phyloP scores from a whole-genome alignment of 2,888 invertebrate genomes.

The Xylophagus ater region DNA sequence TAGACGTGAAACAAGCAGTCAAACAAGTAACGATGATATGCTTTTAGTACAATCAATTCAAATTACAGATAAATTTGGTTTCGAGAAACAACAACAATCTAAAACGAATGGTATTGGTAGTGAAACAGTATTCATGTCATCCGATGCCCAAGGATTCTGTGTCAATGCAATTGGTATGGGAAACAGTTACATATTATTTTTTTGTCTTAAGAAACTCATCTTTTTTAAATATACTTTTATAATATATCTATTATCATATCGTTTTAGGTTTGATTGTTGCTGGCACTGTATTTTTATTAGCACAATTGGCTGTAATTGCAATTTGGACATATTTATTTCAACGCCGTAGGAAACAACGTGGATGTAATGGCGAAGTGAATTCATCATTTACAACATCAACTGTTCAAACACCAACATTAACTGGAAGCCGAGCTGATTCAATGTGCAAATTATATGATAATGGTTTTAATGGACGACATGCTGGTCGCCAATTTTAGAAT shows the following conservation, averaged over 20 bases:
- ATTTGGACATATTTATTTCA: slow-evolving; percentile 86
- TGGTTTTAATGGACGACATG: slow-evolving; percentile 62
- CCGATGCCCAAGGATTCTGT: slow-evolving; percentile 42
- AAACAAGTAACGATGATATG: slow-evolving; percentile 60
- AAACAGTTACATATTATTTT: slow-evolving; percentile 2
- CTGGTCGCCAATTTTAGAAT: slow-evolving; percentile 37
- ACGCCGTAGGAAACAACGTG: slow-evolving; percentile 47
- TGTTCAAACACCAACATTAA: slow-evolving; percentile 50
- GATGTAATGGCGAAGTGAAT: slow-evolving; percentile 21
- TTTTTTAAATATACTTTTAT: neutral
- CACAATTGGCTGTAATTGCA: slow-evolving; percentile 75
- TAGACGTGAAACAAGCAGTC: slow-evolving; percentile 31
- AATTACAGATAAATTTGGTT: slow-evolving; percentile 86
- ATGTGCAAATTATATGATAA: slow-evolving; percentile 82
- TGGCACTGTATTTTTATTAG: slow-evolving; percentile 73
- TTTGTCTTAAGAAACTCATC: neutral
- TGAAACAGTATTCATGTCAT: slow-evolving; percentile 61
- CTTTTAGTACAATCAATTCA: slow-evolving; percentile 82
- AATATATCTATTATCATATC: too few relatives aligned
- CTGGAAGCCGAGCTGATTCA: slow-evolving; percentile 59
- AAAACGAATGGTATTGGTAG: slow-evolving; percentile 42
- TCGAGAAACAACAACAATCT: slow-evolving; percentile 55
- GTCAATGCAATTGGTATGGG: slow-evolving; percentile 39
- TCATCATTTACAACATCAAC: slow-evolving; percentile 16
- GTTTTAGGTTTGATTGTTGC: slow-evolving; percentile 73